Conservation (phyloP, 2,113 vertebrate species). For the Pica pica region DNA sequence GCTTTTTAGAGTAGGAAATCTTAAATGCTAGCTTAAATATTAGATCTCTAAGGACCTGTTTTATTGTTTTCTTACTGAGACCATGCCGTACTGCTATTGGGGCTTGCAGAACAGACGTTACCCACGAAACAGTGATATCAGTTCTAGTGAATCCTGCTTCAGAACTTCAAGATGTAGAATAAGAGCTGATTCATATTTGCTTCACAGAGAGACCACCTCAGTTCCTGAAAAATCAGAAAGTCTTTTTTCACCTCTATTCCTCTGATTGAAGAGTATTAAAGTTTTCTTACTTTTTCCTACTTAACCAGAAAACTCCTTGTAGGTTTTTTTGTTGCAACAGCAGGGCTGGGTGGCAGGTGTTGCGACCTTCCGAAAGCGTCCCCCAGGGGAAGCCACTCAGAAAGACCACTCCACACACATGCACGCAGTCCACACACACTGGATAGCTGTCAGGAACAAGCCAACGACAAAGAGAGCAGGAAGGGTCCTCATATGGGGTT, state of each 20-base stretch:
- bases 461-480: too few species aligned
- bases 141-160: neutral
- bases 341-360: too few species aligned
- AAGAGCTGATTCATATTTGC: neutral
- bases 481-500: too few species aligned
- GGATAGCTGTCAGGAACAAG: too few species aligned
- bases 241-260: neutral
- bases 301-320: neutral
- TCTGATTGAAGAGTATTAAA: neutral
- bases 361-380: too few species aligned
- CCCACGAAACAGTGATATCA: neutral
- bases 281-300: neutral
- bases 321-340: neutral
- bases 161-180: neutral
- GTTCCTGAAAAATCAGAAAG: neutral
- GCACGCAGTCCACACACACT: too few species aligned
- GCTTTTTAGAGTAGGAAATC: neutral
- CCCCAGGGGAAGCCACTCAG: too few species aligned
- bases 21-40: neutral
- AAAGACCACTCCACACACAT: too few species aligned
- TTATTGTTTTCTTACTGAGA: neutral
- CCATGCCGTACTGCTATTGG: neutral
- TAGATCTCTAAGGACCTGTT: neutral
- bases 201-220: neutral
- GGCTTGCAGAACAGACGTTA: neutral